Conservation (phyloP, 2,113 vertebrate genomes). For the Barbus barbus region DNA sequence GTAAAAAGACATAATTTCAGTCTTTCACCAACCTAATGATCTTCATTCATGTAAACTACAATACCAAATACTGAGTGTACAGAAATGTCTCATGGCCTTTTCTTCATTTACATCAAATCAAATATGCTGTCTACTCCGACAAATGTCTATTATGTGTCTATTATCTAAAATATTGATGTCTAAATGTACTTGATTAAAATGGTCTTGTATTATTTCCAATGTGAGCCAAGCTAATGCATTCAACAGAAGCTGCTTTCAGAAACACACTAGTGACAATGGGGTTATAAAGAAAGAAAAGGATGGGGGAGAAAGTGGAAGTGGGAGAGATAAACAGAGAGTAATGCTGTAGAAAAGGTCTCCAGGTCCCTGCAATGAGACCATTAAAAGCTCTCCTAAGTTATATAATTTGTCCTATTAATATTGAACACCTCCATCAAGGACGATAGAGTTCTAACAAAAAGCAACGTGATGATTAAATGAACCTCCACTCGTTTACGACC, state of each 20-base stretch:
- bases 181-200: constrained; percentile 9
- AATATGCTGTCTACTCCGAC: background rate
- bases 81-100: background rate
- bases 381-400: constrained; percentile 61
- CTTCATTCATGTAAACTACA: background rate
- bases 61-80: background rate
- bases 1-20: background rate
- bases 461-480: constrained; percentile 56
- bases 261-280: background rate
- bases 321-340: background rate
- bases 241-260: constrained; percentile 24
- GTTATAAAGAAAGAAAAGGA: background rate
- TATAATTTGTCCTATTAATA: constrained; percentile 63
- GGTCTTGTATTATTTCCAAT: background rate
- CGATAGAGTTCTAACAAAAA: constrained; percentile 56
- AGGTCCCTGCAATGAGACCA: constrained; percentile 50
- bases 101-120: background rate
- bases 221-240: background rate
- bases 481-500: constrained; percentile 5
- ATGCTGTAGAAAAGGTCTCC: constrained; percentile 49
- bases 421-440: constrained; percentile 58
- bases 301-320: constrained; percentile 21
- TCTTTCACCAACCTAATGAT: background rate
- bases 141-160: background rate
- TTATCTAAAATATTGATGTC: constrained; percentile 11